Evolutionary conservation across 2,797 vertebrate species (phyloP), one percentile per base, ranked within the genome.

Genomic region (Brachyalestes nurse): DNA sequence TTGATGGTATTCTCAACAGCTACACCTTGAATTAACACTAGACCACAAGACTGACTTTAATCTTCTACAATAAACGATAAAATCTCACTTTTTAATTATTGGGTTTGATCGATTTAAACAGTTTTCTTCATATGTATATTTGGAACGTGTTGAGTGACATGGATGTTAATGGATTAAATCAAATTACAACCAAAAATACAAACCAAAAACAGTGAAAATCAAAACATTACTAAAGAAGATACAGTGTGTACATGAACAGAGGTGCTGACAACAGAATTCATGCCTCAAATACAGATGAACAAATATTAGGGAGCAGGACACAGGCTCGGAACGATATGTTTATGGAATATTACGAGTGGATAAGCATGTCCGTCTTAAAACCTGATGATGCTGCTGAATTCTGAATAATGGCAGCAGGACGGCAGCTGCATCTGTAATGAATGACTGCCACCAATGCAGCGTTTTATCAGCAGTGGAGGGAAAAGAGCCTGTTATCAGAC

Each of bases 401-500:
- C 51, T 77, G 21, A 72, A 82, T 82, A 25, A 77, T 40, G 28
- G 19, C 9, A 47, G 58, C 60, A 66, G 70, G 16, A 69, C 47
- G 76, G 70, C 25, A 45, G 23, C 45, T 64, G 34, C 38, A 40
- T 82, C 10, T 57, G 72, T 82, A 72, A 82, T 77, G 38, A 64
- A 64, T 64, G 38, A 72, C 62, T 47, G 74, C 53, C 40, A 75
- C 62, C 6, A 25, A 60, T 67, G 42, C 40, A 45, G 42, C 6
- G 51, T 45, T 75, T 75, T 81, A 69, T 62, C 72, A 51, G 58
- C 53, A 16, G 34, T 60, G 38, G 21, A 12, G 2, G 45, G 71
- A 67, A 66, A n/a, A 21, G 17, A 58, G 66, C n/a, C 28, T 57
- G 49, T 38, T 65, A 64, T 72, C 74, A 23, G 60, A 65, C n/a